Conservation (phyloP, 2,797 vertebrate species). For the Acanthornis magna region DNA sequence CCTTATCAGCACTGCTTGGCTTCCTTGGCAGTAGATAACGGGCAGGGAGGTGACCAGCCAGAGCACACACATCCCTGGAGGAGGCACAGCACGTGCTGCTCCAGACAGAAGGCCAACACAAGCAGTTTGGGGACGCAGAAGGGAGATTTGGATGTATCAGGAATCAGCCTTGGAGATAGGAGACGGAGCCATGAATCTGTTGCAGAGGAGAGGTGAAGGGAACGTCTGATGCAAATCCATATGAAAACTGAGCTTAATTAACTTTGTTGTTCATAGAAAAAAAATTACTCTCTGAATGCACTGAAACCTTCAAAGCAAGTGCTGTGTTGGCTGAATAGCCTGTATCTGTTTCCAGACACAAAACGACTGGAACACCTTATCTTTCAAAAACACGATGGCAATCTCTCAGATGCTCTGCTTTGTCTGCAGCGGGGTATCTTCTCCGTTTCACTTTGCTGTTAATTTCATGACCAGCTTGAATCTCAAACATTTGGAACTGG, state of each 20-base stretch:
- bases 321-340: neutral
- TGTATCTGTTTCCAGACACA: neutral
- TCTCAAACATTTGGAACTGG: neutral
- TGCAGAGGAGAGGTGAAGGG: neutral
- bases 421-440: neutral
- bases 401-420: neutral
- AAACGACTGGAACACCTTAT: neutral
- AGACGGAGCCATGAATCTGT: neutral
- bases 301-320: neutral
- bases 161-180: neutral
- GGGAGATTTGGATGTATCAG: neutral
- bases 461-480: neutral
- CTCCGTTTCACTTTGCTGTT: neutral
- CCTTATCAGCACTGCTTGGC: constrained; percentile 20
- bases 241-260: neutral
- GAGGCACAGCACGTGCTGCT: neutral
- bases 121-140: neutral
- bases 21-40: neutral
- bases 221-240: neutral
- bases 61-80: neutral
- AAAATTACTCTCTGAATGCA: neutral
- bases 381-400: neutral
- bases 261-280: neutral
- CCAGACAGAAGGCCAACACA: neutral
- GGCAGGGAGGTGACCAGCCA: neutral